Percentiles rank a stretch among this genome's conserved stretches.
phyloP scores from a whole-genome alignment of 1,140 invertebrate species.

The Intoshia linei region DNA sequence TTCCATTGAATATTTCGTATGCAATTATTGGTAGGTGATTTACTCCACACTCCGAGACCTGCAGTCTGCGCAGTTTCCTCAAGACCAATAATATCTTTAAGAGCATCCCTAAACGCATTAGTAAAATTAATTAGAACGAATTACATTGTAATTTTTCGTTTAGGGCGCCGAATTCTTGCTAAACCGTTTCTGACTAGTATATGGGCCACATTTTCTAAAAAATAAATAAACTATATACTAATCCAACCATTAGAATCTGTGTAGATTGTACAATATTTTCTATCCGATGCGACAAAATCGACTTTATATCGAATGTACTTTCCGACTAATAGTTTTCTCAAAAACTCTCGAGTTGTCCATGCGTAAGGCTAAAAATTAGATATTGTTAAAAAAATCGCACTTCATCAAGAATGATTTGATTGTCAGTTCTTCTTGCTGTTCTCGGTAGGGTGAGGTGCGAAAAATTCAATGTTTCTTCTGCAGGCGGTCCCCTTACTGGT shows the following conservation, averaged over 20 bases:
- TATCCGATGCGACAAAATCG: conserved; percentile 25
- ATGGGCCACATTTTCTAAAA: conserved; percentile 39
- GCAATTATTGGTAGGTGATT: too few relatives aligned
- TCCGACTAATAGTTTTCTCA: conserved; percentile 59
- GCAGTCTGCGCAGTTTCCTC: too few relatives aligned
- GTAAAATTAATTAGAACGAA: conserved; percentile 8
- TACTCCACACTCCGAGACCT: too few relatives aligned
- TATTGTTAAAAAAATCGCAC: conserved; percentile 9
- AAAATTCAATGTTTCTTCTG: conserved; percentile 53
- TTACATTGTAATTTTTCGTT: conserved; percentile 31
- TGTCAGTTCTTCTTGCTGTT: conserved; percentile 36
- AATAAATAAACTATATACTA: conserved; percentile 3
- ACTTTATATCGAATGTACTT: conserved; percentile 46
- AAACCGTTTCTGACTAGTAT: conserved; percentile 49
- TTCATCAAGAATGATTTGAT: conserved; percentile 35
- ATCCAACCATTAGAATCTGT: conserved; percentile 38
- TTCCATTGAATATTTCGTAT: too few relatives aligned
- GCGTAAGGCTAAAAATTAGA: conserved; percentile 35
- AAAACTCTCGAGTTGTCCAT: conserved; percentile 70
- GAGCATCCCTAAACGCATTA: too few relatives aligned
- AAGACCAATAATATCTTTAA: too few relatives aligned
- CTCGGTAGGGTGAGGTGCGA: conserved; percentile 63
- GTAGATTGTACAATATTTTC: conserved; percentile 57
- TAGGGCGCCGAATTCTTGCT: conserved; percentile 42
- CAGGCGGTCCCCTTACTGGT: conserved; percentile 43